Percentiles rank a stretch among this genome's conserved stretches.
These are phyloP conservation scores for Ancistrus triradiatus DNA, from an alignment of 2,113 vertebrate genomes.

Conservation along the genomic window DNA sequence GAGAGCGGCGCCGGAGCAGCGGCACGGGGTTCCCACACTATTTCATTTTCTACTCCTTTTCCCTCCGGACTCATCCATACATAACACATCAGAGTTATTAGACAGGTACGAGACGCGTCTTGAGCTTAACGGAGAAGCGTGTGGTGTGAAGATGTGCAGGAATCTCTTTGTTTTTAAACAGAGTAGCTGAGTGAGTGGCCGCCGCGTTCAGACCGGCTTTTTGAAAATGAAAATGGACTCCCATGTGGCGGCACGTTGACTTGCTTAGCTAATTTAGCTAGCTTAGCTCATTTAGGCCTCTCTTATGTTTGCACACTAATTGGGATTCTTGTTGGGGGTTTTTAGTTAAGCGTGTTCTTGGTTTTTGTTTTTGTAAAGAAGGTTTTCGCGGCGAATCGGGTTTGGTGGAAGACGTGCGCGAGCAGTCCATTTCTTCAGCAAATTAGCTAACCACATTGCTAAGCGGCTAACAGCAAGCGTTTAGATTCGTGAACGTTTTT, in stretches of 20 bases:
- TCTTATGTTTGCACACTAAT: background rate
- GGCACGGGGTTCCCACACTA: constrained; percentile 77
- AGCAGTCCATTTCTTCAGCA: constrained; percentile 2
- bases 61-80: constrained; percentile 66
- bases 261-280: constrained; percentile 46
- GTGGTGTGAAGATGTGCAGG: constrained; percentile 41
- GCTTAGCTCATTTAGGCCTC: constrained; percentile 35
- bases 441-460: background rate
- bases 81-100: constrained; percentile 61
- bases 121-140: constrained; percentile 41
- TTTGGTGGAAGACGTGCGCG: no score
- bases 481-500: no score
- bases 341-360: no score
- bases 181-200: constrained; percentile 68
- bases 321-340: background rate
- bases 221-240: constrained; percentile 81
- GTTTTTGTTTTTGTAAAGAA: no score
- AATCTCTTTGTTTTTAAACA: constrained; percentile 61
- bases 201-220: constrained; percentile 74
- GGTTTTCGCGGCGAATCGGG: no score
- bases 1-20: constrained; percentile 84
- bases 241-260: constrained; percentile 63
- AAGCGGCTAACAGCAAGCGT: no score
- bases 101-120: constrained; percentile 70
- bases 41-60: constrained; percentile 64